Base-by-base conservation (phyloP, 2,888 invertebrate genomes). In the Gryllus longicercus region DNA sequence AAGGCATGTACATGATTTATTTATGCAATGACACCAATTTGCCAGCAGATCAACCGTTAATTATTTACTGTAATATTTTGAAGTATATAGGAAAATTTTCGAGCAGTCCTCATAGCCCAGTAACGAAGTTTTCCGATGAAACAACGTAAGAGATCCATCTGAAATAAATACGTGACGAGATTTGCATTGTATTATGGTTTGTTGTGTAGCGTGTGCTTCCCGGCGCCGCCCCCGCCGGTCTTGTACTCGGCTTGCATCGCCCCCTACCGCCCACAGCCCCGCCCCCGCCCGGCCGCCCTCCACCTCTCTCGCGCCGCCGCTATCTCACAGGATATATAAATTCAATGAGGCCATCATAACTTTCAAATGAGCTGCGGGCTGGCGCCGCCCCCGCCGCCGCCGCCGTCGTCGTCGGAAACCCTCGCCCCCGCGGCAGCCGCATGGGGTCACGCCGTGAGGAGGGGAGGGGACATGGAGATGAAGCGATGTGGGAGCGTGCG, bases 281-380 rank as follows among this genome's bases (percentile, higher is more conserved):
- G 16, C 63, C 63, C 2, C 18, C 18, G 18, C 16, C 3, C 63
- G 2, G 14, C 18, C 63, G 63, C 2, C 18, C 51, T 4, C 18
- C 63, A 18, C 63, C 63, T 63, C 4, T 3, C 14, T 18, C 16
- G 16, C 63, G 63, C 63, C 14, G 18, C 63, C 14, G 16, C 63
- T 63, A 14, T 63, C 18, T 18, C 18, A 18, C 63, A 63, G 63
- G 63, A 63, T 63, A 63, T 63, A 63, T 63, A 63, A 63, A 63
- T 63, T 63, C 63, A 63, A 63, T 63, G 63, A 63, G 63, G 18
- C 63, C 63, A 63, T 63, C 63, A 63, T 63, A 63, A 63, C 63
- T 63, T 63, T 63, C 63, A 63, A 63, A 63, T 63, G 63, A 63
- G 63, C 63, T 63, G 63, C 16, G 63, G 63, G 63, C 18, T 63